These are phyloP conservation scores for Monochamus alternatus DNA, from an alignment of 2,888 invertebrate species.

Conservation along the genomic window DNA sequence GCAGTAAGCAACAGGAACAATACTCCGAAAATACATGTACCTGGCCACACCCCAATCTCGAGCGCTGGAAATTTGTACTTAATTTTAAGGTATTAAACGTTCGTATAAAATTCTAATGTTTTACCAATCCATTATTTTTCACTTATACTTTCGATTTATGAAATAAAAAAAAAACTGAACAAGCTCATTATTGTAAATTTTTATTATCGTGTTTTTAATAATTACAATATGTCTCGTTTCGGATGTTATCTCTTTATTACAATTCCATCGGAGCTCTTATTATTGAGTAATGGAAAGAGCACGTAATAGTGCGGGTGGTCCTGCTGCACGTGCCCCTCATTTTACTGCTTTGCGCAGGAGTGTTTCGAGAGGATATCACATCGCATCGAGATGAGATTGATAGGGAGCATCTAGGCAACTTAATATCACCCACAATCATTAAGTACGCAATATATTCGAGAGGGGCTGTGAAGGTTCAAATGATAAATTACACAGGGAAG, in stretches of 20 bases:
- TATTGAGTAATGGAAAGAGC: slow-evolving; percentile 23
- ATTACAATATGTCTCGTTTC: not conserved
- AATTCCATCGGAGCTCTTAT: slow-evolving; percentile 23
- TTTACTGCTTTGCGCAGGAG: slow-evolving; percentile 22
- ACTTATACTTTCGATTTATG: too few relatives aligned
- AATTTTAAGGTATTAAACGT: too few relatives aligned
- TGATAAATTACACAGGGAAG: not conserved
- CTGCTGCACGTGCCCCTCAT: slow-evolving; percentile 48
- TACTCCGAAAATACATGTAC: too few relatives aligned
- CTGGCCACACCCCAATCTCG: too few relatives aligned
- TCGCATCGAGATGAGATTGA: slow-evolving; percentile 54
- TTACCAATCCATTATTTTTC: too few relatives aligned
- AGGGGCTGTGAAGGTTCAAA: not conserved
- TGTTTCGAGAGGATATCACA: slow-evolving; percentile 49
- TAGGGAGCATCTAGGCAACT: slow-evolving; percentile 47
- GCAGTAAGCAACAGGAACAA: too few relatives aligned
- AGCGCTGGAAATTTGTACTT: too few relatives aligned
- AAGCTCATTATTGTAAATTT: too few relatives aligned
- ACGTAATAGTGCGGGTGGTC: slow-evolving; percentile 52
- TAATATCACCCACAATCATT: slow-evolving; percentile 24
- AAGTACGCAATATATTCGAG: slow-evolving; percentile 5
- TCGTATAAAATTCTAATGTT: too few relatives aligned
- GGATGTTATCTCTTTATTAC: slow-evolving; percentile 14
- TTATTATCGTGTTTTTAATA: too few relatives aligned
- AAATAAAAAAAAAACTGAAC: too few relatives aligned